Conservation (phyloP, 2,113 vertebrate genomes). For the Malurus cyaneus region DNA sequence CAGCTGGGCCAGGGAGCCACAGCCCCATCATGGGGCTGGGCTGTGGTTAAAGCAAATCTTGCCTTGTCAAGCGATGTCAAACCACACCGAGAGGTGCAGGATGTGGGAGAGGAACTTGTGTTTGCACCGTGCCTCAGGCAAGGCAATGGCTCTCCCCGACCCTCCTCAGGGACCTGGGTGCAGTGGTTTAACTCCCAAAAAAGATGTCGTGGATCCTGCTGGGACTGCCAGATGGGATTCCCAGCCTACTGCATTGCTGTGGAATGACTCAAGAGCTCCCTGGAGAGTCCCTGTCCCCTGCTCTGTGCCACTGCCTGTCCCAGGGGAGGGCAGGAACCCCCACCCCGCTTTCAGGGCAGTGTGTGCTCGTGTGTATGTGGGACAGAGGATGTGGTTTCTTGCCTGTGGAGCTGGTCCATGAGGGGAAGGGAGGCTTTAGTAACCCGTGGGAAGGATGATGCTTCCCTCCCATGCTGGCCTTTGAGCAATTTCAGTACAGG, state of each 20-base stretch:
- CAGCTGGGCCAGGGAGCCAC: neutral
- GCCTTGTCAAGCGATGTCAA: neutral
- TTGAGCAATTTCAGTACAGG: neutral
- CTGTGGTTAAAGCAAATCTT: neutral
- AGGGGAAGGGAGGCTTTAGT: neutral
- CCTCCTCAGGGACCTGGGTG: neutral
- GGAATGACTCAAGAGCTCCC: neutral
- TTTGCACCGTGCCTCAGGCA: neutral
- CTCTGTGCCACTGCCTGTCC: neutral
- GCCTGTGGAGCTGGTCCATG: neutral
- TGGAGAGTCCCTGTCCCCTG: too few species aligned
- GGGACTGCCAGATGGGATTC: neutral
- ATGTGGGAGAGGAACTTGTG: neutral
- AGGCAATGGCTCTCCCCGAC: rapidly evolving
- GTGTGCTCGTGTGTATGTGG: rapidly evolving
- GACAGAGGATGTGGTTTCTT: slow-evolving; percentile 22
- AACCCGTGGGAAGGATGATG: neutral
- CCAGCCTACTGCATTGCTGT: neutral
- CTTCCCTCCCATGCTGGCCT: neutral
- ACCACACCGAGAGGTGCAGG: neutral
- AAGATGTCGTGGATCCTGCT: rapidly evolving
- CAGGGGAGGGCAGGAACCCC: neutral
- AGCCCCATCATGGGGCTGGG: rapidly evolving
- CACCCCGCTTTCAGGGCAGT: neutral
- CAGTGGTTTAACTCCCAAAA: neutral